A percentile compares a stretch with the other conserved stretches of the same genome.
These are phyloP conservation scores for Oreochromis aureus DNA, from an alignment of 2,113 vertebrate species.

Conservation along the genomic window DNA sequence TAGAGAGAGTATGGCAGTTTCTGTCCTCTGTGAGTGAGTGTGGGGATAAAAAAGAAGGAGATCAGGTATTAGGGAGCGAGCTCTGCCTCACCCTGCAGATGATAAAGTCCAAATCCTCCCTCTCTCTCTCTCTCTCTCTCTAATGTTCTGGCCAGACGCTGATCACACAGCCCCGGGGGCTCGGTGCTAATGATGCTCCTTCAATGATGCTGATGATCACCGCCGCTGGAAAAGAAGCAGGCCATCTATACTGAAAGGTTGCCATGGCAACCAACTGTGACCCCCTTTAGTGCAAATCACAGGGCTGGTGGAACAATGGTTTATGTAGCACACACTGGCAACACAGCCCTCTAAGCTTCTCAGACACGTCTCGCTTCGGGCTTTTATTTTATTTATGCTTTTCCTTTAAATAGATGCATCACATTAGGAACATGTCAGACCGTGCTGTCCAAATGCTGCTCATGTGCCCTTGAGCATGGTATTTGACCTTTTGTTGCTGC, in stretches of 20 bases:
- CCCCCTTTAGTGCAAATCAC: conserved; percentile 41
- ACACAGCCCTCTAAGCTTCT: background rate
- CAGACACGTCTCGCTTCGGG: background rate
- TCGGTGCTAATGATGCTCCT: conserved; percentile 43
- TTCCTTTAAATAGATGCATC: background rate
- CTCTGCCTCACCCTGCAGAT: background rate
- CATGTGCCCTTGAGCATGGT: background rate
- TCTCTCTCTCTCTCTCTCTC: background rate
- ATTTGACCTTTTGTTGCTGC: background rate
- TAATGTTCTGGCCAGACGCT: conserved; percentile 20
- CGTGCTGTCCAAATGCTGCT: background rate
- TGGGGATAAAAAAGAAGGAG: background rate
- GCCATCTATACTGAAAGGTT: conserved; percentile 50
- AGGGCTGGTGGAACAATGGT: conserved; percentile 41
- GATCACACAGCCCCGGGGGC: conserved; percentile 39
- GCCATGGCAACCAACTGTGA: conserved; percentile 47
- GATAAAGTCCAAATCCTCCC: background rate
- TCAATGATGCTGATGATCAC: conserved; percentile 48
- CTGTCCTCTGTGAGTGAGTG: background rate
- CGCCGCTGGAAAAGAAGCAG: conserved; percentile 37
- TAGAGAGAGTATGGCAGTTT: background rate
- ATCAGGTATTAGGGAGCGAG: background rate
- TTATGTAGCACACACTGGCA: background rate
- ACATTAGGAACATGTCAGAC: background rate
- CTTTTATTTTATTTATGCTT: background rate